Evolutionary conservation across 2,797 vertebrate species (phyloP).

Genomic region (Hylomyscus alleni): DNA sequence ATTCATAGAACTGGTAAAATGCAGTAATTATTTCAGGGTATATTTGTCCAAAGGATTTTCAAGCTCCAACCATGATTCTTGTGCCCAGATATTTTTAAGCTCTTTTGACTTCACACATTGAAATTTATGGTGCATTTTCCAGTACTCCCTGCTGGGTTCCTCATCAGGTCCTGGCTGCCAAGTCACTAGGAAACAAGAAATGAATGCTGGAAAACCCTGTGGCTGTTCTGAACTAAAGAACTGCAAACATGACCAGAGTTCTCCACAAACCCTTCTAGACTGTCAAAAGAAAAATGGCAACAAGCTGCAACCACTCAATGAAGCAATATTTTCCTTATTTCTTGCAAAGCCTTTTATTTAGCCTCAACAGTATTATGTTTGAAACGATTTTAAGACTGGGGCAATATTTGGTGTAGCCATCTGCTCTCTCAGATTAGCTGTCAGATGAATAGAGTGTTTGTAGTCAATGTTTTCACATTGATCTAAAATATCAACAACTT

Average conservation of each 20-base stretch:
- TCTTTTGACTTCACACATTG: slow-evolving; percentile 87
- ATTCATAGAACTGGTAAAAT: slow-evolving; percentile 23
- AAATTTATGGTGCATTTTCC: slow-evolving; percentile 93
- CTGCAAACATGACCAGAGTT: slow-evolving; percentile 85
- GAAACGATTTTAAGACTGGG: slow-evolving; percentile 89
- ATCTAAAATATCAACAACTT: slow-evolving; percentile 81
- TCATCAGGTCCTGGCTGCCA: slow-evolving; percentile 89
- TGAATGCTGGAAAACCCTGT: slow-evolving; percentile 91
- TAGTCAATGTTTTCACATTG: slow-evolving; percentile 84
- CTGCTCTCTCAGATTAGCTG: slow-evolving; percentile 88
- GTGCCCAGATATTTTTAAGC: slow-evolving; percentile 64
- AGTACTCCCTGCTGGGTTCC: slow-evolving; percentile 89
- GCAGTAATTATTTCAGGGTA: slow-evolving; percentile 64
- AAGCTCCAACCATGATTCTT: slow-evolving; percentile 76
- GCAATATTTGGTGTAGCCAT: slow-evolving; percentile 85
- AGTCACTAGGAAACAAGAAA: slow-evolving; percentile 92
- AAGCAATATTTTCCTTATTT: slow-evolving; percentile 88
- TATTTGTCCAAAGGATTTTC: slow-evolving; percentile 65
- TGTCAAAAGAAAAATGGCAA: slow-evolving; percentile 88
- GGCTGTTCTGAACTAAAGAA: slow-evolving; percentile 91
- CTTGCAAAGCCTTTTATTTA: slow-evolving; percentile 87
- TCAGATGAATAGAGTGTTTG: slow-evolving; percentile 85
- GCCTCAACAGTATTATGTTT: slow-evolving; percentile 87
- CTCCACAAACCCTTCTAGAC: slow-evolving; percentile 81
- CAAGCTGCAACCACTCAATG: slow-evolving; percentile 82